These are phyloP conservation scores for Xenopus laevis DNA, from an alignment of 2,113 vertebrate species.

Conservation along the genomic window DNA sequence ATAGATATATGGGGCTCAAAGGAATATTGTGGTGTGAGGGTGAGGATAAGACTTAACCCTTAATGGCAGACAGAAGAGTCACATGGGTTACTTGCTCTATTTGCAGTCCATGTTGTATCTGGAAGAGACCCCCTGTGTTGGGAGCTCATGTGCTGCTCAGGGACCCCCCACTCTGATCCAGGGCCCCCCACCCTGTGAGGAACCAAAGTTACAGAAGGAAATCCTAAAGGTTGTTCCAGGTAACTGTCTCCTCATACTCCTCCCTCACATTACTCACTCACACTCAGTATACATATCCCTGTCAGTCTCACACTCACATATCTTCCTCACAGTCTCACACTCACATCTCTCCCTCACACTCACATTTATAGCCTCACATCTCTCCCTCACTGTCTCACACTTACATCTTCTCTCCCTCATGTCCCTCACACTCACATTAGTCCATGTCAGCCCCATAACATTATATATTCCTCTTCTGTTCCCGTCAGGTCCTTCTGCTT, in stretches of 20 bases:
- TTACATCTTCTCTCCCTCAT: not conserved
- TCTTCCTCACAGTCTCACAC: not conserved
- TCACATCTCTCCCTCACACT: not conserved
- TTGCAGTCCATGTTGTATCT: slow-evolving; percentile 80
- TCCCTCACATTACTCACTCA: not conserved
- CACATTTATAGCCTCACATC: slow-evolving; percentile 18
- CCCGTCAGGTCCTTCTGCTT: slow-evolving; percentile 76
- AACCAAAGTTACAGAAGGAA: slow-evolving; percentile 79
- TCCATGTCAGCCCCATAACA: not conserved
- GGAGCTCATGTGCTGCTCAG: slow-evolving; percentile 77
- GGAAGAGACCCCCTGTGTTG: slow-evolving; percentile 73
- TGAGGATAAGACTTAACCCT: not conserved
- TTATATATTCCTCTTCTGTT: slow-evolving; percentile 26
- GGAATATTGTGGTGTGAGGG: not conserved
- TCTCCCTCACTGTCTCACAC: slow-evolving; percentile 48
- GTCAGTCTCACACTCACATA: not conserved
- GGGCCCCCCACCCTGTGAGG: slow-evolving; percentile 83
- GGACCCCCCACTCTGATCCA: slow-evolving; percentile 84
- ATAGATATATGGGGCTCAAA: no score
- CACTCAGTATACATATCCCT: no score
- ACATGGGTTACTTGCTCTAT: slow-evolving; percentile 12
- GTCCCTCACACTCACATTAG: no score
- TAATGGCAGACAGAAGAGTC: no score
- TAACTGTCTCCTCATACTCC: not conserved
- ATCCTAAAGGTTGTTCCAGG: slow-evolving; percentile 34